phyloP scores from a whole-genome alignment of 1,140 invertebrate species.

The Trichonephila inaurata region DNA sequence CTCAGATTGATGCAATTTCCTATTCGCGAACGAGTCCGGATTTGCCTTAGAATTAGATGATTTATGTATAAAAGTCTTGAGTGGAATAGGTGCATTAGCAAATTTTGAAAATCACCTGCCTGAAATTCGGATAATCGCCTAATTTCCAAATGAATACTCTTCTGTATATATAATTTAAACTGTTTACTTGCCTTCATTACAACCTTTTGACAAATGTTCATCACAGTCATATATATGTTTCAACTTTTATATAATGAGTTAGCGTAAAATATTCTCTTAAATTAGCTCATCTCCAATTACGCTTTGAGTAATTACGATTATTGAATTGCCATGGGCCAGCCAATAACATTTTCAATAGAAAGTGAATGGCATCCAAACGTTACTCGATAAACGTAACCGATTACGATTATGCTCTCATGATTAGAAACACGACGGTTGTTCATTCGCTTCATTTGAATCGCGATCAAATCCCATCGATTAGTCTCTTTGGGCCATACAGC shows the following conservation, averaged over 20 bases:
- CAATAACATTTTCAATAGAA: neutral
- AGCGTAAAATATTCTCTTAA: neutral
- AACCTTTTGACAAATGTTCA: neutral
- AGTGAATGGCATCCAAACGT: conserved; percentile 7
- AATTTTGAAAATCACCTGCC: no score
- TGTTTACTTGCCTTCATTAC: neutral
- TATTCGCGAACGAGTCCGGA: no score
- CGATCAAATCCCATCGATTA: conserved; percentile 17
- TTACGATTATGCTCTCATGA: neutral
- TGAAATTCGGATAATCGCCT: no score
- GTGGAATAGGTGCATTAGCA: no score
- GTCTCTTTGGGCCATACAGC: neutral
- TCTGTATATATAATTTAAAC: no score
- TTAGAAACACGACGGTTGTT: neutral
- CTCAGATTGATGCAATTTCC: no score
- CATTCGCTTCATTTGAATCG: conserved; percentile 30
- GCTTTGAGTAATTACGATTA: conserved; percentile 7
- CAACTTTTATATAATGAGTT: neutral
- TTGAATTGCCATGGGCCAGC: neutral
- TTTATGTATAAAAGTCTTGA: no score
- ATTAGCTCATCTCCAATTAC: neutral
- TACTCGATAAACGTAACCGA: conserved; percentile 11
- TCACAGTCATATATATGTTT: neutral
- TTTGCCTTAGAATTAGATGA: no score
- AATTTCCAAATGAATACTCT: no score